These are phyloP conservation scores for Cheilosia variabilis DNA, from an alignment of 2,888 invertebrate genomes.

Conservation along the genomic window DNA sequence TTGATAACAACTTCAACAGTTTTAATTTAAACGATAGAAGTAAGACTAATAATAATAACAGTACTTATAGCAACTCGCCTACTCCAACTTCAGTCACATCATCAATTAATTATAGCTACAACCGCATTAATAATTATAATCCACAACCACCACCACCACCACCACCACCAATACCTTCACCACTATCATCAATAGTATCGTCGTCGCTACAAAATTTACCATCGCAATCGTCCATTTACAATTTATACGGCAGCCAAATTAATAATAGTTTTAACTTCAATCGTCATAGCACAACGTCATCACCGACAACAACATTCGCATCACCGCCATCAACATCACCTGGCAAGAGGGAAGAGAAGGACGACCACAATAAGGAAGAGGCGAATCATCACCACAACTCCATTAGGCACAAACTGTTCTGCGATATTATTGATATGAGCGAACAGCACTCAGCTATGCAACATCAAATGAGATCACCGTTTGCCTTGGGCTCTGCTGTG, in stretches of 20 bases:
- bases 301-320: conserved; percentile 68
- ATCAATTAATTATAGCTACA: conserved; percentile 73
- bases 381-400: conserved; percentile 9
- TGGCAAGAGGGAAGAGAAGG: conserved; percentile 44
- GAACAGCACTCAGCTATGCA: conserved; percentile 73
- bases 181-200: conserved; percentile 73
- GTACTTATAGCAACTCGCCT: conserved; percentile 62
- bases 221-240: conserved; percentile 75
- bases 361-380: conserved; percentile 40
- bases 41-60: conserved; percentile 61
- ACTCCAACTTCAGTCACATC: conserved; percentile 72
- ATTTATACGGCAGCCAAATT: conserved; percentile 73
- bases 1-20: conserved; percentile 46
- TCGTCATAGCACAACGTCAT: conserved; percentile 75
- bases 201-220: conserved; percentile 73
- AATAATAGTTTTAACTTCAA: conserved; percentile 75
- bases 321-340: conserved; percentile 62
- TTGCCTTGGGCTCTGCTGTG: conserved; percentile 61
- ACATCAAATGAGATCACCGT: conserved; percentile 73
- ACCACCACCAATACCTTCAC: conserved; percentile 72
- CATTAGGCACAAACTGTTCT: conserved; percentile 46
- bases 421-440: conserved; percentile 62
- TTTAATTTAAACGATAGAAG: conserved; percentile 65
- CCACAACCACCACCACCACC: conserved; percentile 72
- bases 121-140: conserved; percentile 66